Evolutionary conservation across 2,797 vertebrate species (phyloP).

Genomic region (Epinephelus coioides): DNA sequence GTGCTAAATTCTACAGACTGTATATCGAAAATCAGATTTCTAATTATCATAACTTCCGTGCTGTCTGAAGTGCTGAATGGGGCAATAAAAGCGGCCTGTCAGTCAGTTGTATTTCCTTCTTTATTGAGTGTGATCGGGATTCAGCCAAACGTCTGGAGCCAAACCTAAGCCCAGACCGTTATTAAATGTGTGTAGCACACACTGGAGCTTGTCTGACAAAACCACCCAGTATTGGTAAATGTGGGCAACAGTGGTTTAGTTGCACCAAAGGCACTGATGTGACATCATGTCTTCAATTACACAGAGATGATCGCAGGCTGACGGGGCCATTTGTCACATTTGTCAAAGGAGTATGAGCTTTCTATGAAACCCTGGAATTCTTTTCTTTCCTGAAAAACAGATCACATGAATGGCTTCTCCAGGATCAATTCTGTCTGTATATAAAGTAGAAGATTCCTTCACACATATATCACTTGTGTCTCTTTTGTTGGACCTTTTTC

Average conservation of each 20-base stretch:
- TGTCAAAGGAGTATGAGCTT: constrained; percentile 29
- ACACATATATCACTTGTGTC: constrained; percentile 11
- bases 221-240: constrained; percentile 63
- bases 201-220: constrained; percentile 73
- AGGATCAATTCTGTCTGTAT: neutral
- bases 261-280: constrained; percentile 61
- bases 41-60: constrained; percentile 13
- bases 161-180: constrained; percentile 64
- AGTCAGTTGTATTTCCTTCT: constrained; percentile 50
- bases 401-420: constrained; percentile 14
- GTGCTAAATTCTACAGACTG: neutral
- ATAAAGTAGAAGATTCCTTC: constrained; percentile 16
- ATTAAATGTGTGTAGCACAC: constrained; percentile 72
- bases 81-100: constrained; percentile 51
- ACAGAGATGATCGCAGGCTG: constrained; percentile 40
- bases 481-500: neutral
- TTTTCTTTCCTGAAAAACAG: constrained; percentile 6
- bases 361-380: constrained; percentile 15
- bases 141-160: constrained; percentile 64
- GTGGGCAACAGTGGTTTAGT: constrained; percentile 59
- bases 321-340: constrained; percentile 58
- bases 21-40: constrained; percentile 25
- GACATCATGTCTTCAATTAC: constrained; percentile 72
- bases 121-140: constrained; percentile 67
- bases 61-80: constrained; percentile 15